These are phyloP conservation scores for Vulpes vulpes DNA, from an alignment of 2,113 vertebrate species.

Conservation along the genomic window DNA sequence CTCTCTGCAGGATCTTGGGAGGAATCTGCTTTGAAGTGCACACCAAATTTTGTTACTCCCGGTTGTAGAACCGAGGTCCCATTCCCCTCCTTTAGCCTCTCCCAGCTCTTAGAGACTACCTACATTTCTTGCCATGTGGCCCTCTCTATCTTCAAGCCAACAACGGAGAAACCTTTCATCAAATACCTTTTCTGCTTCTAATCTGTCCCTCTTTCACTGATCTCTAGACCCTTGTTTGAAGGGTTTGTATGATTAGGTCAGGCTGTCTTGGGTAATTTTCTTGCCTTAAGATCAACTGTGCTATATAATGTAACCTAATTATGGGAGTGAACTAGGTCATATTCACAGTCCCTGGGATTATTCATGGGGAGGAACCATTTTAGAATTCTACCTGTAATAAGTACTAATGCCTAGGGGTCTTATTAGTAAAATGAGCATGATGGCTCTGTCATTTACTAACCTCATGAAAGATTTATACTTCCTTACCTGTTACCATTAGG, in stretches of 20 bases:
- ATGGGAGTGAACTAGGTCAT: neutral
- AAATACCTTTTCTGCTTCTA: neutral
- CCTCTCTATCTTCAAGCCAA: neutral
- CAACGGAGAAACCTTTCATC: neutral
- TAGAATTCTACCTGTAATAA: neutral
- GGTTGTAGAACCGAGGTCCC: neutral
- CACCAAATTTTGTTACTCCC: neutral
- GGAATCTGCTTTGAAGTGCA: neutral
- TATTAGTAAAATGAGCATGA: neutral
- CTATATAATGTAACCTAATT: neutral
- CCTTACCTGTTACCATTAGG: too few relatives aligned
- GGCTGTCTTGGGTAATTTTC: neutral
- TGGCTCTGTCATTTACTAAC: neutral
- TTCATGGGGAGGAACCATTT: neutral
- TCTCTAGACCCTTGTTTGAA: neutral
- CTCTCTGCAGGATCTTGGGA: neutral
- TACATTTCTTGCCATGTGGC: neutral
- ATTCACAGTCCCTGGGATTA: neutral
- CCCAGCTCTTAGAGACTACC: neutral
- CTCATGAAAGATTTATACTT: neutral
- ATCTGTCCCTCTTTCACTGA: neutral
- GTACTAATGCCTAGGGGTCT: neutral
- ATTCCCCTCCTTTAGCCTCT: neutral
- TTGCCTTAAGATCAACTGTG: neutral
- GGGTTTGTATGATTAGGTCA: neutral